Evolutionary conservation across 2,888 invertebrate species (phyloP), one percentile per base, ranked within the genome.

Genomic region (Notocelia uddmanniana): DNA sequence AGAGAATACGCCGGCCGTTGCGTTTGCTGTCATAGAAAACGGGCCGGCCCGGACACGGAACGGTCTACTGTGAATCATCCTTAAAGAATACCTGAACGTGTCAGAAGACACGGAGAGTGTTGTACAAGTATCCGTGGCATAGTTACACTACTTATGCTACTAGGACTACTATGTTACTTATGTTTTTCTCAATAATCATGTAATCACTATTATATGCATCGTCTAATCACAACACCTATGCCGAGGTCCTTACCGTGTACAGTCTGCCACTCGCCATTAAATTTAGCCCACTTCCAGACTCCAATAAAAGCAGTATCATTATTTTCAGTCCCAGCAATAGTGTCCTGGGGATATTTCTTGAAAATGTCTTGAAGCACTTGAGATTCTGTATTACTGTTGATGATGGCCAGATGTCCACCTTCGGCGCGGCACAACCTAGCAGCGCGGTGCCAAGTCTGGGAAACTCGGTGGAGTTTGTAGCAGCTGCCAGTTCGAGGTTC

Each of bases 401-500:
- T 23, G 21, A 58, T 26, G 6, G 34, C 50, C 0, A 68, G 68
- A 18, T 68, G 50, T 15, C 34, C 68, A 3, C 18, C 48, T 21
- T 68, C 68, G 3, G 58, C 58, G 34, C 19, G 48, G 21, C 68
- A 68, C 10, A 58, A 21, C 19, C 5, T 19, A 8, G 58, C 48
- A 13, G 68, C 68, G 10, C 57, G 21, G 34, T 23, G 68, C 58
- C 57, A 68, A 1, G 21, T 13, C 0, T 8, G 34, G 1, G 58
- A 5, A 1, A 8, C 21, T 1, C 15, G 15, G 34, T 68, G 68
- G 50, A 68, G 58, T 21, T 68, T 68, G 68, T 68, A 68, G 50
- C 68, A 68, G 34, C 50, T 68, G 31, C 21, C 11, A 6, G 68
- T 58, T 15, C 8, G 34, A 34, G 5, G 5, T 0, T 68, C 31